Conservation (phyloP, 2,113 vertebrate species). For the Alexandromys fortis region DNA sequence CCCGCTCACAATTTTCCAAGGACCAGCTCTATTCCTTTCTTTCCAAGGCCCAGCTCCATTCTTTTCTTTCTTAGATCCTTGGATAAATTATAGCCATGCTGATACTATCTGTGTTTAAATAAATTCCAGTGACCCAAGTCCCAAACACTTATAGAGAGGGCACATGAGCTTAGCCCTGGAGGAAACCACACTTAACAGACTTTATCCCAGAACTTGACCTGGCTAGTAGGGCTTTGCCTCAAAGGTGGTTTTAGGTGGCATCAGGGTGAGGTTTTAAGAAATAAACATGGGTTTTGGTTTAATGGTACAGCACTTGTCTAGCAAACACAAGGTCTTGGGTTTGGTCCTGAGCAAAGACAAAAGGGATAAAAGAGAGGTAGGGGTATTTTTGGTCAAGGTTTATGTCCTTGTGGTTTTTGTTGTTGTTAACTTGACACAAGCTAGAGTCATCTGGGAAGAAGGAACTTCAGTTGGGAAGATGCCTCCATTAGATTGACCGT, state of each 20-base stretch:
- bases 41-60: background rate
- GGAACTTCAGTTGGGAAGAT: background rate
- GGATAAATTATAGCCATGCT: background rate
- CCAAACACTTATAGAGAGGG: background rate
- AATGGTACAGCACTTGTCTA: background rate
- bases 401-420: background rate
- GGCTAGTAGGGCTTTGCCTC: background rate
- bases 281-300: background rate
- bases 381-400: background rate
- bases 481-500: background rate
- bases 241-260: background rate
- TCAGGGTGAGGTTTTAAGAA: background rate
- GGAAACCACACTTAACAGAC: constrained; percentile 21
- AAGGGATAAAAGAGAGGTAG: background rate
- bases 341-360: background rate
- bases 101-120: background rate
- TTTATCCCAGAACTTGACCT: background rate
- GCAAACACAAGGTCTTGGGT: background rate
- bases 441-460: background rate
- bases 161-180: background rate
- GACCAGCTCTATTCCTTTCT: background rate
- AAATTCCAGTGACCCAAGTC: constrained; percentile 30
- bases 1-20: too few species aligned
- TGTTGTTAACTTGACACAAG: background rate
- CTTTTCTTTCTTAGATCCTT: background rate